Base-by-base conservation (phyloP, 2,888 invertebrate species). In the Cephus pygmeus region DNA sequence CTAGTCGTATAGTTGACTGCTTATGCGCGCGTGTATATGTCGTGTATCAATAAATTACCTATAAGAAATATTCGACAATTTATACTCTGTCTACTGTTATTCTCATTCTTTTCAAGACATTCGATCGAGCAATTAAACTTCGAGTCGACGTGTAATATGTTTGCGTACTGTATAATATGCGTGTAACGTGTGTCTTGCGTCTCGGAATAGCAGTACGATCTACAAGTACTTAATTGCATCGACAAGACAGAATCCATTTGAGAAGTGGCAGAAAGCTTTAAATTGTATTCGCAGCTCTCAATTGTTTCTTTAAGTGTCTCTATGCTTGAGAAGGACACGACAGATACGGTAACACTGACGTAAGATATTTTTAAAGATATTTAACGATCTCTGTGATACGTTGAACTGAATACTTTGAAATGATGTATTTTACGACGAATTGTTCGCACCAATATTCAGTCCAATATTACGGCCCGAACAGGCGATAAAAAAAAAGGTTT, bases 11-110 rank as follows among this genome's bases (percentile, higher is more conserved):
- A 56, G 23, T 56, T 69, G 15, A 33, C 35, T 76, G 69, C 35
- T 68, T 56, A 56, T 75, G 69, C 34, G 68, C 33, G 30, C 69
- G 30, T n/a, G 56, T 74, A 40, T 34, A 74, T 74, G 36, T 33
- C 34, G 69, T 30, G 33, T 36, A 33, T 73, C 71, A 73, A 76
- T 76, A 76, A 76, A 76, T 76, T 36, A 76, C 76, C 35, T 75
- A 75, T 75, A 76, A 35, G 76, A 73, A 73, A 73, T 71, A 40
- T 35, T 33, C 68, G 69, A 73, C 40, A 69, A 75, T 69, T 75
- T 69, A 34, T 75, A 75, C 15, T 69, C 36, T 69, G 34, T 33
- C 34, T 33, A 15, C 12, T 30, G 31, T 36, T 35, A 31, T 30
- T 35, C 34, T 6, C 30, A 35, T 34, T 34, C 6, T 12, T 23